A percentile compares a stretch with the other conserved stretches of the same genome.
phyloP scores from a whole-genome alignment of 2,797 vertebrate genomes.

The Hyperoplus immaculatus region DNA sequence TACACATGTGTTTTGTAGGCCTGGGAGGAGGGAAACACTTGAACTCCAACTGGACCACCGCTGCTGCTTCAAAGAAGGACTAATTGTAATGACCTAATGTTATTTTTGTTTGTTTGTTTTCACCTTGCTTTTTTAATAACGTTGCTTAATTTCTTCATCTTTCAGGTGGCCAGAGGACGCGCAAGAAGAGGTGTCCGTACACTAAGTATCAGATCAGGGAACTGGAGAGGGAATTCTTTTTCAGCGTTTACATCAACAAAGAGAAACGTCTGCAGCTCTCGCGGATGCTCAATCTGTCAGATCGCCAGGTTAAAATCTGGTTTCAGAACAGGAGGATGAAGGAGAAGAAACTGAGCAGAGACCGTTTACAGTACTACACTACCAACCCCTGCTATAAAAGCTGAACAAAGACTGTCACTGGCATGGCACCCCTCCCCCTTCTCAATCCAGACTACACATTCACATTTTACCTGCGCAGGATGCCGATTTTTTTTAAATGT shows the following conservation, averaged over 20 bases:
- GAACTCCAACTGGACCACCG: slow-evolving; percentile 67
- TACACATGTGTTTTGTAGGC: slow-evolving; percentile 59
- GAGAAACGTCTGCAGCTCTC: slow-evolving; percentile 98
- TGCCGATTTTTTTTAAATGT: slow-evolving; percentile 54
- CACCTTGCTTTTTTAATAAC: background rate
- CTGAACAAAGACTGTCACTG: slow-evolving; percentile 63
- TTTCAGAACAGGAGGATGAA: slow-evolving; percentile 99
- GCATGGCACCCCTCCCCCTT: slow-evolving; percentile 19
- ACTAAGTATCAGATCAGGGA: slow-evolving; percentile 98
- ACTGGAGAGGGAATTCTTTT: slow-evolving; percentile 98
- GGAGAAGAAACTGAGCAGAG: slow-evolving; percentile 99
- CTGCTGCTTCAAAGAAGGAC: slow-evolving; percentile 21
- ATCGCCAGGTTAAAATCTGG: slow-evolving; percentile 99
- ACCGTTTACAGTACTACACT: slow-evolving; percentile 98
- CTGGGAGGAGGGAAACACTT: slow-evolving; percentile 64
- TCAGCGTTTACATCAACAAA: slow-evolving; percentile 99
- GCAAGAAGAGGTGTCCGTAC: slow-evolving; percentile 98
- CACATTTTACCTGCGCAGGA: slow-evolving; percentile 42
- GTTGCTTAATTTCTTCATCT: slow-evolving; percentile 36
- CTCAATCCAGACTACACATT: slow-evolving; percentile 10
- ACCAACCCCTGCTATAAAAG: slow-evolving; percentile 94
- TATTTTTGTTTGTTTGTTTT: slow-evolving; percentile 3
- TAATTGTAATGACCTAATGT: background rate
- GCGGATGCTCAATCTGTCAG: slow-evolving; percentile 97
- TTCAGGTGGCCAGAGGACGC: slow-evolving; percentile 94